Conservation (phyloP, 2,113 vertebrate species). For the Rhodinocichla rosea region DNA sequence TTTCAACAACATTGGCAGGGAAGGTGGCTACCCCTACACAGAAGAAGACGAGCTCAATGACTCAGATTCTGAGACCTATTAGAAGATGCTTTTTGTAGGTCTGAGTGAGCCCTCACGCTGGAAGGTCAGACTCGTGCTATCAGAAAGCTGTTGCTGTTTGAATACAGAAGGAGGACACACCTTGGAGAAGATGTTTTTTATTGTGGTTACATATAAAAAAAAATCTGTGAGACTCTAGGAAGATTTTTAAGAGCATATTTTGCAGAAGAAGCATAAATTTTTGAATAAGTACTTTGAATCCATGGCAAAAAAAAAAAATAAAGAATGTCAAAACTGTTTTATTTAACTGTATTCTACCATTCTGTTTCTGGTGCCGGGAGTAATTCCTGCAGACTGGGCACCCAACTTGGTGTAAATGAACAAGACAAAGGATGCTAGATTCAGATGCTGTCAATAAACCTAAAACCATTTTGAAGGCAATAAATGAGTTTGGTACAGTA, state of each 20-base stretch:
- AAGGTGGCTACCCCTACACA: slow-evolving; percentile 84
- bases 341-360: slow-evolving; percentile 63
- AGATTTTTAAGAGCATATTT: slow-evolving; percentile 74
- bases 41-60: slow-evolving; percentile 96
- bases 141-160: slow-evolving; percentile 15
- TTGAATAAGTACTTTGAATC: slow-evolving; percentile 68
- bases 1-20: slow-evolving; percentile 93
- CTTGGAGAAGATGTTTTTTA: slow-evolving; percentile 57
- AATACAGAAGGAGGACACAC: slow-evolving; percentile 17
- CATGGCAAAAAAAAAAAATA: slow-evolving; percentile 20
- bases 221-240: slow-evolving; percentile 56
- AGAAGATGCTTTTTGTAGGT: slow-evolving; percentile 55
- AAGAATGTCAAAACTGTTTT: slow-evolving; percentile 67
- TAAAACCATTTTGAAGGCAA: slow-evolving; percentile 77
- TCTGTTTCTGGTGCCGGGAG: slow-evolving; percentile 70
- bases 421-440: slow-evolving; percentile 65
- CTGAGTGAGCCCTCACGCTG: neutral
- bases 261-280: slow-evolving; percentile 70
- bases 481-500: slow-evolving; percentile 77
- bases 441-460: slow-evolving; percentile 68
- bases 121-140: slow-evolving; percentile 51
- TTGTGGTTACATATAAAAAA: slow-evolving; percentile 24
- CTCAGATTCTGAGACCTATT: slow-evolving; percentile 98
- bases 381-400: slow-evolving; percentile 68
- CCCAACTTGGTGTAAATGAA: slow-evolving; percentile 60